Evolutionary conservation across 37 sponge, comb jelly and placozoan species (phyloP), one percentile per base, ranked within the genome.

Genomic region (Chondrilla cf. caribensis): DNA sequence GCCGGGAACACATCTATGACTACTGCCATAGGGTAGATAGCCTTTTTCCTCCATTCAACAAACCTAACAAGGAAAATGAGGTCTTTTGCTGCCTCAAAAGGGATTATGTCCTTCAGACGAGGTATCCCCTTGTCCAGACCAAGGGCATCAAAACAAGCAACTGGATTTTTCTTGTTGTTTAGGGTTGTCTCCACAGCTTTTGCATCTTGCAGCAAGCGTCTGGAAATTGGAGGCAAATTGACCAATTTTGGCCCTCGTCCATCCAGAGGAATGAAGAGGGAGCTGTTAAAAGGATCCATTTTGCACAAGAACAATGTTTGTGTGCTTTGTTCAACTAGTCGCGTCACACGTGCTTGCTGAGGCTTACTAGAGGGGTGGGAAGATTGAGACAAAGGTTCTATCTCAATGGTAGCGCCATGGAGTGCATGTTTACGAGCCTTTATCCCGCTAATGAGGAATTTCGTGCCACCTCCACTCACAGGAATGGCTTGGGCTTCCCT

Each of bases 151-250:
- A 67, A 67, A 32, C 68, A 67, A 14, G 65, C 38, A 28, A 67
- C 68, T 26, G 68, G 68, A 67, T 1, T 26, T 33, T 67, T 67
- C 35, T 67, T 67, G 2, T 67, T 28, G 1, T 67, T 67, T 33
- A 28, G 35, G 17, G 35, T 28, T 26, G 68, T 29, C 33, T 67
- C 35, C 4, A 67, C 68, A 26, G 68, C 68, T 26, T 67, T 67
- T 2, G 35, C 35, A 33, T 67, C 68, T 28, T 67, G 44, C 17
- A 36, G 21, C 4, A 79, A 2, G 1, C 21, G 58, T 3, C 58
- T 24, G 2, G 92, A 88, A n/a, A 92, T 33, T 35, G 58, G 41
- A 55, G 92, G 92, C 26, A 92, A 71, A 83, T 92, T 92, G 11
- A 79, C 38, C 0, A 92, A 35, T 19, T 59, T 38, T 31, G 92